Evolutionary conservation across 2,888 invertebrate species (phyloP), one percentile per base, ranked within the genome.

Genomic region (Erebia aethiops): DNA sequence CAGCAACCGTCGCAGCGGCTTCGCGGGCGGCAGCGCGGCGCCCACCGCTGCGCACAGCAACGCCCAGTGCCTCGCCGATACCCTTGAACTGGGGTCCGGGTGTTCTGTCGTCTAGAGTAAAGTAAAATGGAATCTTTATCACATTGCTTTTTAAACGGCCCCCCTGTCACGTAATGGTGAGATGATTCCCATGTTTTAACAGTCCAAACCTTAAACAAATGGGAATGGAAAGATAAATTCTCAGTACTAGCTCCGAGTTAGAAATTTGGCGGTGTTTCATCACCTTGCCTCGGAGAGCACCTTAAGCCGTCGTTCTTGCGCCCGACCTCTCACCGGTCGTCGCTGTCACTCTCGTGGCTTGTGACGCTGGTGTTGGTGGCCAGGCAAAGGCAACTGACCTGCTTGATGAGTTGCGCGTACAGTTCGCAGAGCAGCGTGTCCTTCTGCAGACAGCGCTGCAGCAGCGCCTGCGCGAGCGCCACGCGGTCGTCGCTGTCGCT

Each of bases 1-100:
- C 69, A 99, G 94, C 88, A 98, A 97, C 80, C 98, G 96, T 52
- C 98, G 94, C 75, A 98, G 95, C 3, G 97, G 95, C 87, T 98
- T 97, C 82, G 97, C 96, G 14, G 98, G 96, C 35, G 98, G 98
- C 75, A 98, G 91, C 68, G 98, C 97, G 0, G 98, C 92, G 69
- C 93, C 93, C 75, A 92, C 89, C 1, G 91, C 90, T 72, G 92
- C 92, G 77, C 92, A 92, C 71, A 99, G 93, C 70, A 99, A 90
- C 62, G 98, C 98, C 99, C 99, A 99, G 91, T 98, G 98, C 18
- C 98, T 95, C 61, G 97, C 93, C 82, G 98, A 97, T 1, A 98
- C 98, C 67, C 97, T 94, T 0, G 97, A 97, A 81, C 96, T 96
- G 0, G 98, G 97, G 92, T 98, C 98, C 0, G 97, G 97, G 92